Evolutionary conservation across 2,113 vertebrate species (phyloP), one percentile per base, ranked within the genome.

Genomic region (Emberiza fucata): DNA sequence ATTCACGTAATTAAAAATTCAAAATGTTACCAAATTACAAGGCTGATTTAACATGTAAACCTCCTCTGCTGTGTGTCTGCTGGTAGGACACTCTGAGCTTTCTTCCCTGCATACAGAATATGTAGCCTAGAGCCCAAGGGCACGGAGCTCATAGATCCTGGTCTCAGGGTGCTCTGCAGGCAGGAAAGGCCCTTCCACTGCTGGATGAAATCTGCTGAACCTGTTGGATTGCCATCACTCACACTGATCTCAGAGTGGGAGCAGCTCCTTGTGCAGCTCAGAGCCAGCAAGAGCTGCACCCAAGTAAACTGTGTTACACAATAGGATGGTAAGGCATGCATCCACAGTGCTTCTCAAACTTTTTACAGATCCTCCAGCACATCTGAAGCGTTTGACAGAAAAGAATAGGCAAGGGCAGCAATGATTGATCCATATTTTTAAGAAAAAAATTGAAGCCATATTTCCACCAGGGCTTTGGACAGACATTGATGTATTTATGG

Each of bases 401-500:
- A 94, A 97, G 94, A 97, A 95, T 97, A 97, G 92, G 83, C 86
- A 88, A 97, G 92, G 95, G 78, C 96, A 97, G 81, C 84, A 70
- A 89, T 97, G 97, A 97, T 95, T 96, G 97, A 98, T 97, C 79
- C 76, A 73, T 88, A 63, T 94, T 97, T 97, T 97, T 97, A 97
- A 97, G 89, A 78, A 95, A 96, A 97, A 97, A 95, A 97, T 48
- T 91, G 94, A 88, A 96, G 93, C 83, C 50, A 63, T 98, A 97
- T 98, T 97, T n/a, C n/a, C n/a, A 97, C 42, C 45, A 42, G 35
- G 56, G 50, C 50, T 95, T 96, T 64, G 86, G 97, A 65, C 1
- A 0, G 95, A 97, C 97, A 77, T 40, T 96, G 97, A 98, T 97
- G 88, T 96, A 97, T 98, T 97, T 96, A 97, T 97, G 4, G 18